phyloP scores from a whole-genome alignment of 1,140 invertebrate species.

The Diorhabda carinulata region DNA sequence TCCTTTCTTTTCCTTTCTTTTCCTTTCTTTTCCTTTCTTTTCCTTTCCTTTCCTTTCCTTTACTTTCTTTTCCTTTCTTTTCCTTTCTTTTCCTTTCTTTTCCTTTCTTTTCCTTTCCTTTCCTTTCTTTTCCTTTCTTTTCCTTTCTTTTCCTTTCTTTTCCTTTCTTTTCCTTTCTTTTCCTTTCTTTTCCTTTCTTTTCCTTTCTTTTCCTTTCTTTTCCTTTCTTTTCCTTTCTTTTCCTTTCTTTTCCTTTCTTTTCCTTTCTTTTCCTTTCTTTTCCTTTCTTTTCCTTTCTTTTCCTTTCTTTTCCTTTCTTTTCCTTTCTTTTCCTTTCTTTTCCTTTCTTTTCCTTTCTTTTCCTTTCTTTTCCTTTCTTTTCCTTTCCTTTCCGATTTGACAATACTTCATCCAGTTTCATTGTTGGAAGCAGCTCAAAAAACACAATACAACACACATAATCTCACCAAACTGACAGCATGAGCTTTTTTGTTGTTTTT shows the following conservation, averaged over 20 bases:
- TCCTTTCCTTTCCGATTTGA: background rate
- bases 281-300: background rate
- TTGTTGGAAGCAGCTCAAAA: too few relatives aligned
- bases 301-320: background rate
- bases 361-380: background rate
- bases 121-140: constrained; percentile 7
- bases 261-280: background rate
- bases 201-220: background rate
- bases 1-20: background rate
- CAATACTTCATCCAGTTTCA: too few relatives aligned
- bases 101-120: constrained; percentile 9
- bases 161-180: background rate
- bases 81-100: constrained; percentile 7
- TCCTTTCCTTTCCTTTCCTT: constrained; percentile 11
- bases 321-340: background rate
- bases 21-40: constrained; percentile 7
- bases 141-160: constrained; percentile 7
- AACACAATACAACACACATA: too few relatives aligned
- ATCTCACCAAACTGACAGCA: too few relatives aligned
- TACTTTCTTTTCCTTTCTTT: constrained; percentile 4
- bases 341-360: background rate
- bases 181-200: background rate
- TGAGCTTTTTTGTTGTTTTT: too few relatives aligned
- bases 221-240: background rate
- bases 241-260: background rate